A percentile compares a stretch with the other conserved stretches of the same genome.
Evolutionary conservation across 2,797 vertebrate species (phyloP).

Genomic region (Malurus splendens): DNA sequence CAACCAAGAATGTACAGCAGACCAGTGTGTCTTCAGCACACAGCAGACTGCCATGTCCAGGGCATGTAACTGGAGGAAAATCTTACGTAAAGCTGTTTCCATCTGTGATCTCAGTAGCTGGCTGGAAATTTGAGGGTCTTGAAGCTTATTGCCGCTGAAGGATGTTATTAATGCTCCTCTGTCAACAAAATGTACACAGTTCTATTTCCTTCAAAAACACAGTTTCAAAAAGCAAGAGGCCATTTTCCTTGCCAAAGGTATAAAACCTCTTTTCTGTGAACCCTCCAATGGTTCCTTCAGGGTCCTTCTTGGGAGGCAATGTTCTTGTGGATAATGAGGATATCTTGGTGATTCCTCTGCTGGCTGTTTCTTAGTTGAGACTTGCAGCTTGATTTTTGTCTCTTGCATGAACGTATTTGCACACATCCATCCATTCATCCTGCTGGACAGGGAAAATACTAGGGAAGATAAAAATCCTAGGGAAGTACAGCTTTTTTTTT

Average conservation of each 20-base stretch:
- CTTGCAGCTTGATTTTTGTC: not conserved
- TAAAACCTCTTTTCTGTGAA: not conserved
- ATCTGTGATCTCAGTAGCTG: not conserved
- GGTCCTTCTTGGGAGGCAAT: not conserved
- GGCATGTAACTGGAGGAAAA: not conserved
- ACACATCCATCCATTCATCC: not conserved
- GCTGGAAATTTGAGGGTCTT: not conserved
- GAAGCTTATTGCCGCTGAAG: not conserved
- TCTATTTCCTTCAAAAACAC: not conserved
- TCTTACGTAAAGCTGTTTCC: not conserved
- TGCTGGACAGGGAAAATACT: not conserved
- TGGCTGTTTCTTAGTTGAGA: not conserved
- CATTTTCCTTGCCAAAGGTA: not conserved
- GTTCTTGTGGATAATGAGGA: not conserved
- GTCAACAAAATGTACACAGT: not conserved
- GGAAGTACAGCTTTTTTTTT: not conserved
- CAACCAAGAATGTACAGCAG: not conserved
- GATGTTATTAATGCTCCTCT: not conserved
- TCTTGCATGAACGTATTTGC: not conserved
- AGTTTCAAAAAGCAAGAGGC: not conserved
- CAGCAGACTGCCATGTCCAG: not conserved
- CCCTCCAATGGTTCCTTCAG: not conserved
- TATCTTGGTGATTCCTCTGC: not conserved
- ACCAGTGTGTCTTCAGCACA: not conserved
- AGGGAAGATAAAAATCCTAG: not conserved